Evolutionary conservation across 2,888 invertebrate species (phyloP).

Genomic region (Andrena bicolor): DNA sequence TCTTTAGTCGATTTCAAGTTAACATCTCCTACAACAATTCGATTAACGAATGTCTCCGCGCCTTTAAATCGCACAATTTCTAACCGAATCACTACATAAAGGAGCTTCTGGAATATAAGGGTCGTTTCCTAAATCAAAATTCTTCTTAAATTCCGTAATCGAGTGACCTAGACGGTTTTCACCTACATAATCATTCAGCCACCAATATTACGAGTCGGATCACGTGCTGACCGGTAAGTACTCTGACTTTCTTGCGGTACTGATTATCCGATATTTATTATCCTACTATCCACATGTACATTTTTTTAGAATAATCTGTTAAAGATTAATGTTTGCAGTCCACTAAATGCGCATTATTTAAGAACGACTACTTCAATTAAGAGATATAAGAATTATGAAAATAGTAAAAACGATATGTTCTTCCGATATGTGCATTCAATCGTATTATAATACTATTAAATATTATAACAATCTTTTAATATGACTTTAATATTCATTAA

Average conservation of each 20-base stretch:
- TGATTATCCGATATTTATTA: constrained; percentile 44
- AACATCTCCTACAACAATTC: background rate
- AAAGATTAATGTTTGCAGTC: background rate
- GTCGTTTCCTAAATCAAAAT: background rate
- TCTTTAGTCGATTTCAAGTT: constrained; percentile 18
- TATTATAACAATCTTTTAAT: background rate
- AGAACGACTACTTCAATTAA: background rate
- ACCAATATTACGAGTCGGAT: constrained; percentile 47
- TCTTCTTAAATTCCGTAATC: constrained; percentile 29
- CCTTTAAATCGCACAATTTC: background rate
- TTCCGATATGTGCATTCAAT: too few species aligned
- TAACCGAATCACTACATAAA: background rate
- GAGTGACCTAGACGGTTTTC: constrained; percentile 43
- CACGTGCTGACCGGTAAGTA: constrained; percentile 68
- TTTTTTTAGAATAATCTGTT: background rate
- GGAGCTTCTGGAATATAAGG: background rate
- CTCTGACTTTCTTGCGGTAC: constrained; percentile 48
- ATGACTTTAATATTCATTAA: background rate
- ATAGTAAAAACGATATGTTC: background rate
- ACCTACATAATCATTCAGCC: constrained; percentile 58
- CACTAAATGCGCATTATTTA: background rate
- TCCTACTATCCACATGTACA: constrained; percentile 3
- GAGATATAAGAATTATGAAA: background rate
- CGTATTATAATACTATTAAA: background rate
- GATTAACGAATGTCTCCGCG: background rate